Conservation (phyloP, 2,113 vertebrate genomes). For the Mormyrus iriodes region DNA sequence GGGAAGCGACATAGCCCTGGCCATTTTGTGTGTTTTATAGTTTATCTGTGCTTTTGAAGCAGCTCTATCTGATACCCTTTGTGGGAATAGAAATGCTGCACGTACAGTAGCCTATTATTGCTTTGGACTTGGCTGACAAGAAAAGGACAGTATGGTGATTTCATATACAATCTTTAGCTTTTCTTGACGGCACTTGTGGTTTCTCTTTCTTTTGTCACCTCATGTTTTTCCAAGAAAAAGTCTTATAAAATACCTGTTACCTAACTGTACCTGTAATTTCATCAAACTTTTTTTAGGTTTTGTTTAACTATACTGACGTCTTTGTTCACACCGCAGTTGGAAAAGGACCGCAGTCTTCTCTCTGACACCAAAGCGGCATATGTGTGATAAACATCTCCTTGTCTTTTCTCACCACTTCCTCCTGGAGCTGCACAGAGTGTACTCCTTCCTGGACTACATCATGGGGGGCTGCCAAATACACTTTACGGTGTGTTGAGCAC, state of each 20-base stretch:
- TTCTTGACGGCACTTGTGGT: neutral
- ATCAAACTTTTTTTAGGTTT: neutral
- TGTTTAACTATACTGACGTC: neutral
- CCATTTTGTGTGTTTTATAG: neutral
- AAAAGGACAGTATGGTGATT: neutral
- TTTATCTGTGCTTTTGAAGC: neutral
- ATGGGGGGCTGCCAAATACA: slow-evolving; percentile 97
- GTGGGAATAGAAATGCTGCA: neutral
- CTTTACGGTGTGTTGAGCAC: slow-evolving; percentile 76
- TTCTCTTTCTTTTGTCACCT: neutral
- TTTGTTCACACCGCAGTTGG: neutral
- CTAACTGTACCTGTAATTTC: slow-evolving; percentile 8
- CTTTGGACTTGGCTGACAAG: neutral
- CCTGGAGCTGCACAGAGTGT: slow-evolving; percentile 82
- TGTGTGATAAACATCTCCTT: slow-evolving; percentile 1
- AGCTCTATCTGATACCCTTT: neutral
- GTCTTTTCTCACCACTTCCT: slow-evolving; percentile 10
- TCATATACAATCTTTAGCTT: neutral
- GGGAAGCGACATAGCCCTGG: neutral
- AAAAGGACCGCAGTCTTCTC: neutral
- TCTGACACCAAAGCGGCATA: neutral
- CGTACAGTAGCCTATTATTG: neutral
- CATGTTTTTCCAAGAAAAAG: neutral
- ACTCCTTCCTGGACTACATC: slow-evolving; percentile 93
- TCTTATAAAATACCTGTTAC: neutral